A percentile compares a stretch with the other conserved stretches of the same genome.
Evolutionary conservation across 2,113 vertebrate species (phyloP).

Genomic region (Reinhardtius hippoglossoides): DNA sequence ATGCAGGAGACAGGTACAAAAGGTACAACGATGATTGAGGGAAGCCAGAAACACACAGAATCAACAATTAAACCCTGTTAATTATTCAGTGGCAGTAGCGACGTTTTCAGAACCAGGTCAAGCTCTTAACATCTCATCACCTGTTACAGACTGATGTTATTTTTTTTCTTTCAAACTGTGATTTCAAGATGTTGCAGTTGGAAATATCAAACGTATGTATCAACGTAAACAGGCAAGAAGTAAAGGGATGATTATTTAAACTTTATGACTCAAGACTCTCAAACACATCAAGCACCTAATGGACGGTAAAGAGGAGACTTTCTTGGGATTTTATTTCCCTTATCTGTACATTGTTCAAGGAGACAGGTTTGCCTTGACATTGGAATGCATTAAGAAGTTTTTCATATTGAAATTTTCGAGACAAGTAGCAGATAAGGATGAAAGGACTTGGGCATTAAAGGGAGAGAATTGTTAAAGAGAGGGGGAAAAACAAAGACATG

Average conservation of each 20-base stretch:
- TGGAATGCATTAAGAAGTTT: constrained; percentile 36
- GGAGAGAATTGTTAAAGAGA: constrained; percentile 48
- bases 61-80: constrained; percentile 44
- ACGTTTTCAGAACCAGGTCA: constrained; percentile 7
- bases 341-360: constrained; percentile 36
- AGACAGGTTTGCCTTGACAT: constrained; percentile 49
- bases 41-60: constrained; percentile 33
- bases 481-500: constrained; percentile 47
- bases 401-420: constrained; percentile 48
- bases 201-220: no score
- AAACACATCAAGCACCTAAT: no score
- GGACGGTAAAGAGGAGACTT: constrained; percentile 1
- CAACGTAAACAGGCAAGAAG: no score
- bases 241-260: no score
- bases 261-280: no score
- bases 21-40: constrained; percentile 14
- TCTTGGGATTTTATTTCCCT: constrained; percentile 39
- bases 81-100: constrained; percentile 27
- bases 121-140: neutral
- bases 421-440: constrained; percentile 57
- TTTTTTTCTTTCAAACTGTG: no score
- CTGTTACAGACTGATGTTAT: neutral
- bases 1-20: constrained; percentile 38
- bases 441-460: constrained; percentile 66
- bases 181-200: no score